A percentile compares a stretch with the other conserved stretches of the same genome.
Conservation (phyloP, 2,113 vertebrate species). For the Oreamnos americanus region DNA sequence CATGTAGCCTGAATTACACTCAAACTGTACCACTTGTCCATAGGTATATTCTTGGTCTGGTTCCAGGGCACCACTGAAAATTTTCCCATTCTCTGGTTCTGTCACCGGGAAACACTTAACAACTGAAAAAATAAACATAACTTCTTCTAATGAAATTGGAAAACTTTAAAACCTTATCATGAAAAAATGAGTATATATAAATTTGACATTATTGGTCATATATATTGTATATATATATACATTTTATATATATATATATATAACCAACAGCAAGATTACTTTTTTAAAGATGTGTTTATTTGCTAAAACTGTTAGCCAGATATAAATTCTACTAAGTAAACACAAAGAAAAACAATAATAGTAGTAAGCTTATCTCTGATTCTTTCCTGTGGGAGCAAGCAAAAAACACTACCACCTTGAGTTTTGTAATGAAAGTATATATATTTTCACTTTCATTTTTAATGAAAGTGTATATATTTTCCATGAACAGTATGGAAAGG, state of each 20-base stretch:
- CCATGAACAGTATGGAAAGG: not conserved
- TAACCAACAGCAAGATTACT: not conserved
- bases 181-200: not conserved
- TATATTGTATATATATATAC: no score
- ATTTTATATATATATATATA: not conserved
- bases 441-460: not conserved
- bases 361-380: not conserved
- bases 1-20: slow-evolving; percentile 74
- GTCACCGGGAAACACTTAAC: slow-evolving; percentile 77
- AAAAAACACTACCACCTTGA: not conserved
- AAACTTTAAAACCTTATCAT: not conserved
- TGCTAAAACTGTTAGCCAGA: not conserved
- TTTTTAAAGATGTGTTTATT: not conserved
- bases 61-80: slow-evolving; percentile 53
- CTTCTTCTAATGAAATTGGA: not conserved
- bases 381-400: not conserved
- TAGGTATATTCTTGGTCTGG: slow-evolving; percentile 74
- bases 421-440: not conserved
- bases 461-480: not conserved
- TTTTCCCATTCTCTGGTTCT: slow-evolving; percentile 65
- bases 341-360: not conserved
- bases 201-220: not conserved
- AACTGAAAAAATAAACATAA: slow-evolving; percentile 72
- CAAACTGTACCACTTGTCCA: slow-evolving; percentile 82
- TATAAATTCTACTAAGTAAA: not conserved